Base-by-base conservation (phyloP, 2,113 vertebrate genomes). In the Zosterops hypoxanthus region DNA sequence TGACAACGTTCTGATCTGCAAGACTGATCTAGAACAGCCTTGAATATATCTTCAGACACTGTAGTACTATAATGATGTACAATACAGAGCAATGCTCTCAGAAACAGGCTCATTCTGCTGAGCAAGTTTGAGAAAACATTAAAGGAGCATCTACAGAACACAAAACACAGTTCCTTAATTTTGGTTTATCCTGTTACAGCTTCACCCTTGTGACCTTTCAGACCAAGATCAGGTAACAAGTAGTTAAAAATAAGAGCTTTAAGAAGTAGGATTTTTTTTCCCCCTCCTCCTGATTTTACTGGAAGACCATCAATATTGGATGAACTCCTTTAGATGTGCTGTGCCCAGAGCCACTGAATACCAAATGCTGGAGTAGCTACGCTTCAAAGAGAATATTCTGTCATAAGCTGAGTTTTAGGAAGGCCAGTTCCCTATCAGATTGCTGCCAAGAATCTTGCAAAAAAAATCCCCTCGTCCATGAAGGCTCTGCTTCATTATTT, bases 321-420 rank as follows among this genome's bases (percentile, higher is more conserved):
- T 96, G 95, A 97, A 94, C 63, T 96, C 73, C 81, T 72, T 97
- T 59, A 96, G 90, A 95, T 82, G 80, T 95, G 41, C 85, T 79
- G 75, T 90, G 94, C 94, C 83, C 91, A 96, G 68, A 96, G 94
- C 86, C 93, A 94, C 95, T 87, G 93, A 94, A 97, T 95, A 93
- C 68, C 94, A 95, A 93, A 93, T 91, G 81, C 39, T 94, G 65
- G 63, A 86, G 77, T 50, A 97, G 90, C 91, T 88, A 26, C 0
- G 36, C 90, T 96, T 97, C 97, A 97, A 97, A 97, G 92, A 93
- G 94, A 97, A 97, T 97, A 96, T 96, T 96, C 88, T 95, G 89
- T 92, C 95, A 84, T 63, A 69, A 93, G 19, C 65, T 56, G 84
- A 95, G 92, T 59, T 90, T 82, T 84, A 90, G 92, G 46, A 96